Percentiles rank a stretch among this genome's conserved stretches.
These are phyloP conservation scores for Okapia johnstoni DNA, from an alignment of 2,113 vertebrate species.

Conservation along the genomic window DNA sequence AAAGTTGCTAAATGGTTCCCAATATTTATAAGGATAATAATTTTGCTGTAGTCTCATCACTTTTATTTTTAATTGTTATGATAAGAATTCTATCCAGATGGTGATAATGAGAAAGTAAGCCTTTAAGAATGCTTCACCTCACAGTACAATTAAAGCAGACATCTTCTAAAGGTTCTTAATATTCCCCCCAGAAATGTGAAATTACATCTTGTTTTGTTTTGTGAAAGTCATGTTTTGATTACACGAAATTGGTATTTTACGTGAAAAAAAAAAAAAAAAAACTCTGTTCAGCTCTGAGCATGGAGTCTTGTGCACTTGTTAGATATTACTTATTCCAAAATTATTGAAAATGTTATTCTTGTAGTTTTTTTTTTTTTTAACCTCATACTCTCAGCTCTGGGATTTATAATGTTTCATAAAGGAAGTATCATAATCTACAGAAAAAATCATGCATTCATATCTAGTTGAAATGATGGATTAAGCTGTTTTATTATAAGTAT, in stretches of 20 bases:
- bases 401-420: conserved; percentile 58
- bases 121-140: conserved; percentile 56
- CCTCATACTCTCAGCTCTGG: conserved; percentile 26
- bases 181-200: conserved; percentile 60
- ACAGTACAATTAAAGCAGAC: conserved; percentile 65
- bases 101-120: conserved; percentile 11
- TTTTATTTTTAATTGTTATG: conserved; percentile 65
- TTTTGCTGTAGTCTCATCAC: conserved; percentile 24
- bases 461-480: conserved; percentile 60
- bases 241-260: conserved; percentile 53
- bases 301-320: conserved; percentile 21
- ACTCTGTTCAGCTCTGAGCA: background rate
- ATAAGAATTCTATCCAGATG: conserved; percentile 44
- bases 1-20: background rate
- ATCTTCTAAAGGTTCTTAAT: conserved; percentile 63
- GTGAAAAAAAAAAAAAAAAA: conserved; percentile 1
- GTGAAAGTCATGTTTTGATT: conserved; percentile 66
- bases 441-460: conserved; percentile 26
- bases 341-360: conserved; percentile 59
- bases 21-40: conserved; percentile 28
- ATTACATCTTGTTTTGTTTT: conserved; percentile 67
- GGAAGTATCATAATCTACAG: conserved; percentile 26
- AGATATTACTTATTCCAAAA: conserved; percentile 51
- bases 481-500: conserved; percentile 64
- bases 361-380: background rate